Percentiles rank a stretch among this genome's conserved stretches.
These are phyloP conservation scores for Drosophila tropicalis DNA, from an alignment of 1,140 invertebrate genomes.

Conservation along the genomic window DNA sequence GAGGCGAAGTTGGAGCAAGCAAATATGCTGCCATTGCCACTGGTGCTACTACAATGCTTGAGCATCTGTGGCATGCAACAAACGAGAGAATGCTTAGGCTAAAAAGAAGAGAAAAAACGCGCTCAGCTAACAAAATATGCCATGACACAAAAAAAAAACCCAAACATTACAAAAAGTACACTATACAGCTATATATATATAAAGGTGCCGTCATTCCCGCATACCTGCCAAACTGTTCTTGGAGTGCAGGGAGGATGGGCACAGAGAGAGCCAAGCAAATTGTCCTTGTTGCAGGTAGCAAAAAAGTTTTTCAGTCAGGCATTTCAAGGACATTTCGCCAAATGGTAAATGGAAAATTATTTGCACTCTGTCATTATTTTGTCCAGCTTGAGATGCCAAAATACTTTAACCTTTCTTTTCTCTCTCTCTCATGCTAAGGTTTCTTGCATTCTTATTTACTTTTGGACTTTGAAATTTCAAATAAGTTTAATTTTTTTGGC, in stretches of 20 bases:
- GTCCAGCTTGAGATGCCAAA: conserved; percentile 36
- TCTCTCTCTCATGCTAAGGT: not conserved
- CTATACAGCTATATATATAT: not conserved
- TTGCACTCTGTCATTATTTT: conserved; percentile 67
- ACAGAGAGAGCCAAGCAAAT: not conserved
- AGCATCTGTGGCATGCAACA: conserved; percentile 63
- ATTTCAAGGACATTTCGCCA: conserved; percentile 61
- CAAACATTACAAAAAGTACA: not conserved
- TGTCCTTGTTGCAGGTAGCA: not conserved
- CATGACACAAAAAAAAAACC: conserved; percentile 72
- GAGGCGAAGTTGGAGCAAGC: conserved; percentile 24
- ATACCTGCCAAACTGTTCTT: conserved; percentile 23
- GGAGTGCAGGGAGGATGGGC: not conserved
- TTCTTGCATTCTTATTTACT: not conserved
- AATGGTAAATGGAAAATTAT: conserved; percentile 74
- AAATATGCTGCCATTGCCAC: conserved; percentile 58
- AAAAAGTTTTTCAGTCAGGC: conserved; percentile 13
- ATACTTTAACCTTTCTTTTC: conserved; percentile 11
- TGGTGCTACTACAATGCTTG: conserved; percentile 45
- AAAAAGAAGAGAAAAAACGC: conserved; percentile 27
- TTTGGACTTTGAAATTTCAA: not conserved
- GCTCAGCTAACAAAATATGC: conserved; percentile 58
- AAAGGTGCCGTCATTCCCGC: conserved; percentile 21
- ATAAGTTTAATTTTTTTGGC: not conserved
- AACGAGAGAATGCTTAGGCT: conserved; percentile 43